Evolutionary conservation across 2,888 invertebrate genomes (phyloP).

Genomic region (Amphipyra berbera): DNA sequence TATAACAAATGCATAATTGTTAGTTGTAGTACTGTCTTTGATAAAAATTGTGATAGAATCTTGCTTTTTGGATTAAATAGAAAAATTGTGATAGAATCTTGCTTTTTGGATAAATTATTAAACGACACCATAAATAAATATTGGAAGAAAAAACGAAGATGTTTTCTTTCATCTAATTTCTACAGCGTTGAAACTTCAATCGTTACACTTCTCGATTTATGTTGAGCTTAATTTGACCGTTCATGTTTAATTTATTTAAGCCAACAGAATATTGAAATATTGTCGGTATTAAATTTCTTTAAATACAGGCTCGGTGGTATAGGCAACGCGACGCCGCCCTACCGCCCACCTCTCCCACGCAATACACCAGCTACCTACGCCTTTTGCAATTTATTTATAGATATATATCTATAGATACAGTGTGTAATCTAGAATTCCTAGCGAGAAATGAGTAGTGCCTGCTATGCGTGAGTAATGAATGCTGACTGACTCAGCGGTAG

Average conservation of each 20-base stretch:
- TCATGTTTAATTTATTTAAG: conserved; percentile 51
- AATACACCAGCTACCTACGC: conserved; percentile 41
- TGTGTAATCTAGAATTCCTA: conserved; percentile 49
- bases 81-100: no score
- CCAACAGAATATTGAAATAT: conserved; percentile 45
- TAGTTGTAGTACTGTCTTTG: no score
- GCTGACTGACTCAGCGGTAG: conserved; percentile 48
- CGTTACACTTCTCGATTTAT: conserved; percentile 40
- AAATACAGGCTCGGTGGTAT: conserved; percentile 43
- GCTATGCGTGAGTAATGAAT: conserved; percentile 51
- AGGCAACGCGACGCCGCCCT: conserved; percentile 22
- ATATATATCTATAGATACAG: conserved; percentile 33
- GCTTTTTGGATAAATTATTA: not conserved
- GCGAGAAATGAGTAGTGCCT: conserved; percentile 44
- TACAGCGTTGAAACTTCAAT: conserved; percentile 31
- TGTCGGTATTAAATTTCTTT: conserved; percentile 52
- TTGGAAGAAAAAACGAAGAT: conserved; percentile 19
- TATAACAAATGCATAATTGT: no score
- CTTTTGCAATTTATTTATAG: conserved; percentile 49
- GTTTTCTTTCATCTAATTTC: conserved; percentile 27
- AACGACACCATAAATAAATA: conserved; percentile 27
- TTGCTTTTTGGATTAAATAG: not conserved
- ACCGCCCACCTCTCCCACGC: conserved; percentile 47
- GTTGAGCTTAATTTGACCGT: conserved; percentile 41
- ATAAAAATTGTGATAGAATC: no score